Evolutionary conservation across 2,113 vertebrate genomes (phyloP), one percentile per base, ranked within the genome.

Genomic region (Rhinoderma darwinii): DNA sequence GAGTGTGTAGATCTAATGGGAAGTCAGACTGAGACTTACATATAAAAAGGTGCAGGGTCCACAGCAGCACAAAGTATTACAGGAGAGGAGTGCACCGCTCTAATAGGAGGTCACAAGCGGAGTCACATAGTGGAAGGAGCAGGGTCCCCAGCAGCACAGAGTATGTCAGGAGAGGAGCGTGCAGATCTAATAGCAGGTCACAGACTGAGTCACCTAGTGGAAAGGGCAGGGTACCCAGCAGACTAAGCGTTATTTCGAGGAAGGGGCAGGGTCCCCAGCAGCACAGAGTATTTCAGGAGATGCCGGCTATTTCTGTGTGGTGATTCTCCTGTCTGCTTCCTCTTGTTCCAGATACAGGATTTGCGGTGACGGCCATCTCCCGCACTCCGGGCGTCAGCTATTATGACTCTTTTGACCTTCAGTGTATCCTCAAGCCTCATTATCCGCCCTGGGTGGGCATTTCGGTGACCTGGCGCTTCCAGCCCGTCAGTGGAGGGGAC

Each of bases 351-450:
- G 98, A 99, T 89, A 96, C 95, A 0, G 96, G 97, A 1, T 99
- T 99, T 83, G 95, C 96, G 0, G 96, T 99, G 83, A 98, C 97
- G 0, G 98, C 98, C n/a, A 97, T 98, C 70, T 98, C 98, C 0
- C 96, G 98, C 63, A 99, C 97, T 0, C 98, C 97, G 0, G 97
- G 96, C 0, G 96, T 99, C 22, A 96, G 95, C 83, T 99, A 96
- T 86, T 96, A 96, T 0, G 97, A 98, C 56, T 97, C 97, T 9
- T 99, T 99, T 0, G 97, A 99, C 91, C 94, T 99, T 1, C 95
- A 99, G 89, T 99, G 98, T 89, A 95, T 99, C 91, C 97, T 99
- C 89, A 99, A 99, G 88, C 97, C 97, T 0, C 96, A 96, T 15
- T 98, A 97, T 88, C 97, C 96, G 0, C 92, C 96, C 0, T 95